These are phyloP conservation scores for Zaprionus gabonicus DNA, from an alignment of 1,140 invertebrate species.

Conservation along the genomic window DNA sequence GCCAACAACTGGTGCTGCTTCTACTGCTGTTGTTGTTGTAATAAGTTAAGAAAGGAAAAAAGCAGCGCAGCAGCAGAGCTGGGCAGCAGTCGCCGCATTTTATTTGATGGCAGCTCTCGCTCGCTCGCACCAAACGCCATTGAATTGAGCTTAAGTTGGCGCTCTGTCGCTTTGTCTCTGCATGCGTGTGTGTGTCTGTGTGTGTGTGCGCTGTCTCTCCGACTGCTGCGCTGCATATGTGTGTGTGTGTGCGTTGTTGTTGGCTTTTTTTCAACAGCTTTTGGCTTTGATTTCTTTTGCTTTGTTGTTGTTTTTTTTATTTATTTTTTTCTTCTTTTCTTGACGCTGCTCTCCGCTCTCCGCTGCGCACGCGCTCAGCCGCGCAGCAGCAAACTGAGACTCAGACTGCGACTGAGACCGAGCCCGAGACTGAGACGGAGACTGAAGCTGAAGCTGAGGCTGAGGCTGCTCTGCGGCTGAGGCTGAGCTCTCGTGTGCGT, in stretches of 20 bases:
- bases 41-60: slow-evolving; percentile 59
- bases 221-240: slow-evolving; percentile 4
- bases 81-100: slow-evolving; percentile 47
- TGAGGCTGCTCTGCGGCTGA: slow-evolving; percentile 3
- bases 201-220: slow-evolving; percentile 19
- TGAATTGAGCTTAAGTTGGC: slow-evolving; percentile 70
- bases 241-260: slow-evolving; percentile 33
- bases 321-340: slow-evolving; percentile 39
- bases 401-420: slow-evolving; percentile 12
- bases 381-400: slow-evolving; percentile 41
- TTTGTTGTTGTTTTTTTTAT: slow-evolving; percentile 38
- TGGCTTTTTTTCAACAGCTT: slow-evolving; percentile 61
- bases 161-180: slow-evolving; percentile 40
- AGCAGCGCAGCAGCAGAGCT: slow-evolving; percentile 25
- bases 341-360: slow-evolving; percentile 41
- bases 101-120: slow-evolving; percentile 61
- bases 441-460: slow-evolving; percentile 9
- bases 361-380: slow-evolving; percentile 53
- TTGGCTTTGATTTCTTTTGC: slow-evolving; percentile 80
- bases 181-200: slow-evolving; percentile 27
- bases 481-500: slow-evolving; percentile 15
- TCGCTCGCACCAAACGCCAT: slow-evolving; percentile 78
- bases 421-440: neutral
- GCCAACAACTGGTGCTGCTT: slow-evolving; percentile 29
- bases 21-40: slow-evolving; percentile 55